Evolutionary conservation across 2,888 invertebrate species (phyloP), one percentile per base, ranked within the genome.

Genomic region (Nomada goodeniana): DNA sequence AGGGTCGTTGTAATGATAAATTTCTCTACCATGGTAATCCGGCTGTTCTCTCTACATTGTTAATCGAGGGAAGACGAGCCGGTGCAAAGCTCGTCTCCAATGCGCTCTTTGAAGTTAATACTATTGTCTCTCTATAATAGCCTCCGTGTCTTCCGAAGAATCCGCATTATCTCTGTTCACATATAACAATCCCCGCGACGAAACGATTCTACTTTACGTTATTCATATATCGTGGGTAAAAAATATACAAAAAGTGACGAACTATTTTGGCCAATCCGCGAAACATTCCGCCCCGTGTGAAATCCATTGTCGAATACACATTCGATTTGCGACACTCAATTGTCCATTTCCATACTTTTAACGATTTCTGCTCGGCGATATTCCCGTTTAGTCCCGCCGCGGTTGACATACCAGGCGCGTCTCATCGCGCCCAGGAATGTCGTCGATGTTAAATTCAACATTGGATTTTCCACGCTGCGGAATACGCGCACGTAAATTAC

Each of bases 101-200:
- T 44, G 55, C 65, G 69, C 65, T 59, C 80, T 72, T 47, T 85
- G 60, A 71, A 69, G 59, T 89, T 86, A 89, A 89, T 85, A 85
- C 86, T 87, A 86, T 87, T 86, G 83, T 90, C 85, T 84, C 80
- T 81, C 65, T 75, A 63, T 65, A 67, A 85, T 89, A 89, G 87
- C 87, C 89, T 87, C 89, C 82, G 70, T 80, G 29, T 78, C 80
- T 57, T 72, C 67, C 29, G 44, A 84, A 76, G 76, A 80, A 77
- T 82, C 68, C 15, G 53, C 53, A 4, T 52, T 11, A 20, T 60
- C 53, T 13, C 10, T 4, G 4, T 36, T 20, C 29, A 42, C 26
- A n/a, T 52, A 9, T 52, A 80, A 80, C 79, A 70, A 23, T 76
- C 23, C 57, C 11, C 20, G 26, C 53, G 50, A 52, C 64, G 20